Conservation (phyloP, 2,888 invertebrate species). For the Metalampra italica region DNA sequence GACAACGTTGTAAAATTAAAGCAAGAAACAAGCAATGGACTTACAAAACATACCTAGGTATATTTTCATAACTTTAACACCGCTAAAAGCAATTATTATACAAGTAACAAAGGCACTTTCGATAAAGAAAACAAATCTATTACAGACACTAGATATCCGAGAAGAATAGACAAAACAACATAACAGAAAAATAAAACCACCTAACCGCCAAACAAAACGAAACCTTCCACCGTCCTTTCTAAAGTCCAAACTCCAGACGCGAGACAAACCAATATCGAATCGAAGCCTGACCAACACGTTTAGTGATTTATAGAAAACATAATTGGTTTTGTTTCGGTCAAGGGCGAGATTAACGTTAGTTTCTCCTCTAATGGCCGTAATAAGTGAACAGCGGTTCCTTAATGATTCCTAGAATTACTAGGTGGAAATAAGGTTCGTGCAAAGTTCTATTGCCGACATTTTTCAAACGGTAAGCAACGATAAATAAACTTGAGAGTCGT, state of each 20-base stretch:
- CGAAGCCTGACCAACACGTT: slow-evolving; percentile 24
- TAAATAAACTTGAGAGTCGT: too few species aligned
- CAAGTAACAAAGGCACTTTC: too few species aligned
- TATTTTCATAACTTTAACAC: too few species aligned
- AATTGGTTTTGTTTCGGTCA: slow-evolving; percentile 67
- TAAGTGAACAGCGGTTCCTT: slow-evolving; percentile 43
- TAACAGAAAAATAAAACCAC: slow-evolving; percentile 9
- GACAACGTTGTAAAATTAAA: too few species aligned
- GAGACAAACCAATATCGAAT: background rate
- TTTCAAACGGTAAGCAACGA: background rate
- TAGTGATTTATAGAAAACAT: slow-evolving; percentile 61
- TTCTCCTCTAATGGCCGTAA: slow-evolving; percentile 56
- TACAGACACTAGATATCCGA: too few species aligned
- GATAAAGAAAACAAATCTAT: too few species aligned
- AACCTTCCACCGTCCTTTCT: background rate
- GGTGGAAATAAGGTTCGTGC: background rate
- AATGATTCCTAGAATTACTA: slow-evolving; percentile 27
- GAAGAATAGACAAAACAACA: slow-evolving; percentile 2
- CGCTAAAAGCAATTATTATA: too few species aligned
- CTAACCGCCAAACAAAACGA: background rate
- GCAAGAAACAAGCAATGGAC: too few species aligned
- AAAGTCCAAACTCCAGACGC: background rate
- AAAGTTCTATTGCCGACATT: background rate
- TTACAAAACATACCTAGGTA: too few species aligned
- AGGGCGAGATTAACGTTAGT: slow-evolving; percentile 58